phyloP scores from a whole-genome alignment of 2,113 vertebrate species.

The Pluvialis apricaria region DNA sequence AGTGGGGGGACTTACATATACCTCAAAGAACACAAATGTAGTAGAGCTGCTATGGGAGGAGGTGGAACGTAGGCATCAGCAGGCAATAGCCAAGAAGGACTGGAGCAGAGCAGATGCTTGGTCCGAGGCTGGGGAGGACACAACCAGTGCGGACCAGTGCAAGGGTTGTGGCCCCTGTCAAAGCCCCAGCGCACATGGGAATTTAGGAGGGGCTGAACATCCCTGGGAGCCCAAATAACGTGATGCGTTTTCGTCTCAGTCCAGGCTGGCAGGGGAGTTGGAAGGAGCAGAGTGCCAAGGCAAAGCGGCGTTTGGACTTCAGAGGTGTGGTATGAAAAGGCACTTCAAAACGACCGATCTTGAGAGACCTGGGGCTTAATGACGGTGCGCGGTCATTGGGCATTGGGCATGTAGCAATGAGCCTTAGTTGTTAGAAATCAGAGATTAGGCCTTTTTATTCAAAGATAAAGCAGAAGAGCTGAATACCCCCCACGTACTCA shows the following conservation, averaged over 20 bases:
- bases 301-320: background rate
- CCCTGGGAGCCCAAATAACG: background rate
- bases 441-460: background rate
- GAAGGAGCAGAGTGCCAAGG: background rate
- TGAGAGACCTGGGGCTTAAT: background rate
- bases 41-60: background rate
- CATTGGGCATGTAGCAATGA: accelerated
- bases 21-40: background rate
- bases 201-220: background rate
- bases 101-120: background rate
- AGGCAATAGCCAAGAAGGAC: background rate
- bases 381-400: background rate
- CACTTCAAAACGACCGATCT: background rate
- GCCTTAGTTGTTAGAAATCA: background rate
- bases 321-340: background rate
- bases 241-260: accelerated
- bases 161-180: background rate
- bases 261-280: background rate
- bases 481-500: background rate
- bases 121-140: background rate
- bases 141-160: background rate
- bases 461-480: background rate
- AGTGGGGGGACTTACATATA: accelerated
- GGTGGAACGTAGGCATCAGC: background rate
- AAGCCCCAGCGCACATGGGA: background rate